These are phyloP conservation scores for Megaceryle alcyon DNA, from an alignment of 2,797 vertebrate species.

Conservation along the genomic window DNA sequence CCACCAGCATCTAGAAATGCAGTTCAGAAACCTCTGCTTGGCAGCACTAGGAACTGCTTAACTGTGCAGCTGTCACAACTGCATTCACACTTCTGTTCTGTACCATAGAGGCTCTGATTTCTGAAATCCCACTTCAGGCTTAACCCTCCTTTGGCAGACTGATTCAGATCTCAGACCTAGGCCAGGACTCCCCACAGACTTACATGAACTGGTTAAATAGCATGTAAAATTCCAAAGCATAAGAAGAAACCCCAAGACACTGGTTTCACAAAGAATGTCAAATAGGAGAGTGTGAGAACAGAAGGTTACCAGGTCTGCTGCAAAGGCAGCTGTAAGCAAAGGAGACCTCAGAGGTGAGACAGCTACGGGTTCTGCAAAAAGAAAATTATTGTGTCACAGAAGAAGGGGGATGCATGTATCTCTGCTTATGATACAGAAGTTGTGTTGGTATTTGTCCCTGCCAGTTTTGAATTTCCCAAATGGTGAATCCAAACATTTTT, in stretches of 20 bases:
- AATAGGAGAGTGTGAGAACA: not conserved
- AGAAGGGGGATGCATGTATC: not conserved
- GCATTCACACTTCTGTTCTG: not conserved
- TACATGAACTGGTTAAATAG: not conserved
- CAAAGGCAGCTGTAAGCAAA: not conserved
- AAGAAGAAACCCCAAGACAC: not conserved
- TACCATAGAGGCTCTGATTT: not conserved
- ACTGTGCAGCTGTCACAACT: not conserved
- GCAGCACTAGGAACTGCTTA: not conserved
- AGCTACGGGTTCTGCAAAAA: not conserved
- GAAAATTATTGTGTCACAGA: not conserved
- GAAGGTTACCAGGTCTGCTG: not conserved
- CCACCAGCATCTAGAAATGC: not conserved
- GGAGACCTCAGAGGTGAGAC: not conserved
- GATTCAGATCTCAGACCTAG: not conserved
- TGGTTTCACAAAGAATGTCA: not conserved
- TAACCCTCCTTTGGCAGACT: not conserved
- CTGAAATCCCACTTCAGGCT: not conserved
- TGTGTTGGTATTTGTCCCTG: not conserved
- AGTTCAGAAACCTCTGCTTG: not conserved
- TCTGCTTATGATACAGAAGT: not conserved
- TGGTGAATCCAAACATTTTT: not conserved
- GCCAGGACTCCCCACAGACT: not conserved
- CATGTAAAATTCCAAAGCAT: not conserved
- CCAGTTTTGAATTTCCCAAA: not conserved